phyloP scores from a whole-genome alignment of 2,888 invertebrate genomes.

The Torymus texanus region DNA sequence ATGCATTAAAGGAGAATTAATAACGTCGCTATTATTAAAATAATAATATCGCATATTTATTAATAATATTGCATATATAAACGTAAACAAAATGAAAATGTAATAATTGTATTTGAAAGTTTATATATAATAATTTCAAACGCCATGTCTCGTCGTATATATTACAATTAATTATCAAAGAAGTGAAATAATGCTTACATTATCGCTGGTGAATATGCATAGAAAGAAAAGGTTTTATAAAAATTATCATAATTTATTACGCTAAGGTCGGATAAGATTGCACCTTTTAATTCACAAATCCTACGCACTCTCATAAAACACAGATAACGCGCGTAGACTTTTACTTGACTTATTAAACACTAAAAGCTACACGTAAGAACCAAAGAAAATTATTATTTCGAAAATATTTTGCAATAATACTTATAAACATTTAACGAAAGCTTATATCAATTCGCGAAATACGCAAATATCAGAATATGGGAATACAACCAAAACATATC shows the following conservation, averaged over 20 bases:
- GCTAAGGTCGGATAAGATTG: conserved; percentile 10
- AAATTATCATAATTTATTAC: conserved; percentile 49
- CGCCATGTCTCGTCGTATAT: too few relatives aligned
- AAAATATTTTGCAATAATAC: not conserved
- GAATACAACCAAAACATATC: too few relatives aligned
- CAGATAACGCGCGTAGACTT: conserved; percentile 24
- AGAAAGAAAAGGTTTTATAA: conserved; percentile 12
- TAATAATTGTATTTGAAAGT: too few relatives aligned
- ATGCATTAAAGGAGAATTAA: too few relatives aligned
- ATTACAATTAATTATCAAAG: not conserved
- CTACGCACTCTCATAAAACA: conserved; percentile 43
- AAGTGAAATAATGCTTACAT: not conserved
- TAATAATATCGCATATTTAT: too few relatives aligned
- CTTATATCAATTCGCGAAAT: too few relatives aligned
- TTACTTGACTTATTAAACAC: conserved; percentile 25
- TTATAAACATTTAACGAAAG: too few relatives aligned
- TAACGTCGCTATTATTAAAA: too few relatives aligned
- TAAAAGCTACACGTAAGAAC: not conserved
- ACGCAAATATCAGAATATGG: too few relatives aligned
- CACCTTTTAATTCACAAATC: conserved; percentile 15
- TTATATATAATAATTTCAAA: too few relatives aligned
- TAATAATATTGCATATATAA: too few relatives aligned
- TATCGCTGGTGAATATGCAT: conserved; percentile 29
- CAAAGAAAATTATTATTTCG: not conserved
- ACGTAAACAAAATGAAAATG: too few relatives aligned